Percentiles rank a stretch among this genome's conserved stretches.
These are phyloP conservation scores for Scaptomyza caliginosa DNA, from an alignment of 2,888 invertebrate genomes.

Conservation along the genomic window DNA sequence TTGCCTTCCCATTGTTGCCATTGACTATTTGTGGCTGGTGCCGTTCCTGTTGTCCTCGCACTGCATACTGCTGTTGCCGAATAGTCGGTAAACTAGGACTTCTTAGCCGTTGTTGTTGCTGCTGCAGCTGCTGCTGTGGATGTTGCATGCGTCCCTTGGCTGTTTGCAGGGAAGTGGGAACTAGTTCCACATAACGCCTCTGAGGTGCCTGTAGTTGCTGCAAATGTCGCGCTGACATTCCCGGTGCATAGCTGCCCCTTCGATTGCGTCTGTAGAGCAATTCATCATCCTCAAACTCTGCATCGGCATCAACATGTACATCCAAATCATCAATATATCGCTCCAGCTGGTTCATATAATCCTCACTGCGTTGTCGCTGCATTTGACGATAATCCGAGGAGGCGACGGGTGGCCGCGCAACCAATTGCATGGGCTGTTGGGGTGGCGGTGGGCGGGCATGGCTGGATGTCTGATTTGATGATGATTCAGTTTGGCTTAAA, in stretches of 20 bases:
- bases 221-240: slow-evolving; percentile 62
- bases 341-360: slow-evolving; percentile 70
- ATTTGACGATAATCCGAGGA: slow-evolving; percentile 36
- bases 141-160: slow-evolving; percentile 81
- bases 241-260: slow-evolving; percentile 67
- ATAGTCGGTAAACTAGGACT: slow-evolving; percentile 90
- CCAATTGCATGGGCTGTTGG: slow-evolving; percentile 37
- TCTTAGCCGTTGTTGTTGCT: slow-evolving; percentile 81
- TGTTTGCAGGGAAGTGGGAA: slow-evolving; percentile 76
- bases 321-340: slow-evolving; percentile 70
- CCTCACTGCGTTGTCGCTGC: slow-evolving; percentile 70
- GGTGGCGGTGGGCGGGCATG: slow-evolving; percentile 35
- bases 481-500: slow-evolving; percentile 70
- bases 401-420: slow-evolving; percentile 37
- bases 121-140: slow-evolving; percentile 61
- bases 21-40: slow-evolving; percentile 55
- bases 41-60: slow-evolving; percentile 55
- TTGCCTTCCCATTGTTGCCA: slow-evolving; percentile 38
- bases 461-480: slow-evolving; percentile 63
- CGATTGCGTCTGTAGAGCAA: slow-evolving; percentile 54
- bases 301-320: slow-evolving; percentile 59
- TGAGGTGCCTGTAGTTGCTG: slow-evolving; percentile 38
- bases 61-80: slow-evolving; percentile 79
- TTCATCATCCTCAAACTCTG: slow-evolving; percentile 74
- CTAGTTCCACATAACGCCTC: slow-evolving; percentile 68